Base-by-base conservation (phyloP, 2,113 vertebrate genomes). In the Cochlearius cochlearius region DNA sequence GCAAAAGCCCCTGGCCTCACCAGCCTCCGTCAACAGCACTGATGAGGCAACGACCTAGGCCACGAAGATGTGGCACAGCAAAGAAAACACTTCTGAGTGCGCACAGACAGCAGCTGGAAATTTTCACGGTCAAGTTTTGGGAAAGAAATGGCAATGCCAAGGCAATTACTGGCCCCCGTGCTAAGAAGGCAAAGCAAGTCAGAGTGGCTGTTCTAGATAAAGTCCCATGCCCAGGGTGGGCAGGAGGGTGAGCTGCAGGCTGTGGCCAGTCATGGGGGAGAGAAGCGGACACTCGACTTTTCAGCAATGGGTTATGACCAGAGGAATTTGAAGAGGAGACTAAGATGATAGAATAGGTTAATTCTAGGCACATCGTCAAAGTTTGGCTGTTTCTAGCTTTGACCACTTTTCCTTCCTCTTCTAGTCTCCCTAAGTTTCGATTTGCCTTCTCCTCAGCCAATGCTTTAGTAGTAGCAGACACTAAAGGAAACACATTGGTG, bases 61-160 rank as follows among this genome's bases (percentile, higher is more conserved):
- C 52, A 52, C 2, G 0, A 68, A 32, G 16, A n/a, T 0, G 0
- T 21, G 47, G n/a, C 64, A 71, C 9, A 71, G 39, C 43, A 62
- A 84, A 58, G 58, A n/a, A 63, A 93, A 89, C 17, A 9, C 2
- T 50, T 41, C 12, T 49, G 27, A 9, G 9, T 67, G 12, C 43
- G 50, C 4, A 38, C 12, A 58, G 45, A 36, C 6, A 73, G 26
- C 23, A 82, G 30, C 1, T 56, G 27, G 17, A 91, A 88, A 15
- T n/a, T 29, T 78, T 71, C 1, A 10, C 0, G 0, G 45, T 27
- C 43, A 34, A 10, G 20, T 68, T 43, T 62, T 9, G 74, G 36
- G 20, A 60, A 85, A 94, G 23, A 64, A 82, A 75, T 17, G 12
- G 14, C 21, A 83, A 64, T 7, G 6, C 29, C 16, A 15, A 21